Conservation (phyloP, 2,888 invertebrate genomes). For the Lysandra coridon region DNA sequence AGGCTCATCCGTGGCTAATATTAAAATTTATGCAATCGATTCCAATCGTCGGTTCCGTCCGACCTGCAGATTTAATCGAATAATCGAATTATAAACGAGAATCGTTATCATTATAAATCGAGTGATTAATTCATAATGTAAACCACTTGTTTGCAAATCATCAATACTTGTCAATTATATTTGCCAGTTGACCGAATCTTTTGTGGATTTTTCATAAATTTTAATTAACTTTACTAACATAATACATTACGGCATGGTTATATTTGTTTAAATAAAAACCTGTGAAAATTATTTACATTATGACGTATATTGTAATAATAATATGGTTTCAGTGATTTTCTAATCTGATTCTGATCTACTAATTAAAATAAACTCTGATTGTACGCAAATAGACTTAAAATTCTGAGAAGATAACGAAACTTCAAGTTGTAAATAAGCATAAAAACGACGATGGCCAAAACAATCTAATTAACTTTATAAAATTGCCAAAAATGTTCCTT, state of each 20-base stretch:
- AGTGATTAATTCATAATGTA: conserved; percentile 33
- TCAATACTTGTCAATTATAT: neutral
- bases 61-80: conserved; percentile 45
- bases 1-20: conserved; percentile 48
- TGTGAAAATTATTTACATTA: too few relatives aligned
- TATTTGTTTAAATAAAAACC: too few relatives aligned
- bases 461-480: neutral
- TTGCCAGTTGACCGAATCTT: neutral
- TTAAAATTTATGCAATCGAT: conserved; percentile 67
- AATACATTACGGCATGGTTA: neutral
- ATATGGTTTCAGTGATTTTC: neutral
- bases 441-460: neutral
- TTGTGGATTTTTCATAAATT: neutral
- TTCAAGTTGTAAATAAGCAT: neutral
- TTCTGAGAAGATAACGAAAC: neutral
- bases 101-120: conserved; percentile 35
- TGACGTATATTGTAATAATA: too few relatives aligned
- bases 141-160: conserved; percentile 21
- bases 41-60: conserved; percentile 54
- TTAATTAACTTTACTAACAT: neutral
- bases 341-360: neutral
- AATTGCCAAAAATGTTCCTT: neutral
- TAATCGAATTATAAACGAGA: conserved; percentile 39
- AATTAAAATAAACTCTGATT: neutral
- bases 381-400: neutral